phyloP scores from a whole-genome alignment of 2,888 invertebrate genomes.

The Meloe dianella region DNA sequence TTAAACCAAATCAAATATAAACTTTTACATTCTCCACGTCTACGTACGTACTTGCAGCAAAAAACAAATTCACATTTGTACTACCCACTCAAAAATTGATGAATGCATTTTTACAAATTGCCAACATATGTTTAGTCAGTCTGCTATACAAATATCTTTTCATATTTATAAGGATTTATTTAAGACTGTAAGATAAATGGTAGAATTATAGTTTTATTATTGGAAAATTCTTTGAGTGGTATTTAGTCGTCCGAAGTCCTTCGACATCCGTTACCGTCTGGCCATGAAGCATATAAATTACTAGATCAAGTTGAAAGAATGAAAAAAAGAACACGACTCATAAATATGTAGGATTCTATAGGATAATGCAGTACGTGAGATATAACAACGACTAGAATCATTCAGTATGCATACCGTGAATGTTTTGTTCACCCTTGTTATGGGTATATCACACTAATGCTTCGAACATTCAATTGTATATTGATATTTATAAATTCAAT shows the following conservation, averaged over 20 bases:
- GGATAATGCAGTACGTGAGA: constrained; percentile 39
- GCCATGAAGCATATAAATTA: constrained; percentile 39
- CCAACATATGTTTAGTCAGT: not conserved
- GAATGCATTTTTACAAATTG: not conserved
- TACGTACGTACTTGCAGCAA: not conserved
- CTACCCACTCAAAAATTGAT: not conserved
- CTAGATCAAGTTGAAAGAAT: constrained; percentile 37
- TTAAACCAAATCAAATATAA: not conserved
- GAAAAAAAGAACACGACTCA: constrained; percentile 32
- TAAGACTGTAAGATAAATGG: constrained; percentile 28
- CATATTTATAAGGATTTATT: constrained; percentile 23
- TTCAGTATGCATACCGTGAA: constrained; percentile 27
- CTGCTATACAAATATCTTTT: not conserved
- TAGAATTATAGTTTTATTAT: constrained; percentile 14
- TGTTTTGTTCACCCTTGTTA: constrained; percentile 21
- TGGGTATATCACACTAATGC: constrained; percentile 16
- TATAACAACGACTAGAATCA: constrained; percentile 29
- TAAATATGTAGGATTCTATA: constrained; percentile 46
- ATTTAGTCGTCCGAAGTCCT: not conserved
- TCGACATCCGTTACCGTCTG: not conserved
- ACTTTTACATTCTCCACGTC: not conserved
- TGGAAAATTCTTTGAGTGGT: not conserved
- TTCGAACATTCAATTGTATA: not conserved
- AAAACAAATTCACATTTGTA: too few relatives aligned
- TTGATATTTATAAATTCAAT: constrained; percentile 9